Conservation (phyloP, 2,113 vertebrate species). For the Malaclemys terrapin region DNA sequence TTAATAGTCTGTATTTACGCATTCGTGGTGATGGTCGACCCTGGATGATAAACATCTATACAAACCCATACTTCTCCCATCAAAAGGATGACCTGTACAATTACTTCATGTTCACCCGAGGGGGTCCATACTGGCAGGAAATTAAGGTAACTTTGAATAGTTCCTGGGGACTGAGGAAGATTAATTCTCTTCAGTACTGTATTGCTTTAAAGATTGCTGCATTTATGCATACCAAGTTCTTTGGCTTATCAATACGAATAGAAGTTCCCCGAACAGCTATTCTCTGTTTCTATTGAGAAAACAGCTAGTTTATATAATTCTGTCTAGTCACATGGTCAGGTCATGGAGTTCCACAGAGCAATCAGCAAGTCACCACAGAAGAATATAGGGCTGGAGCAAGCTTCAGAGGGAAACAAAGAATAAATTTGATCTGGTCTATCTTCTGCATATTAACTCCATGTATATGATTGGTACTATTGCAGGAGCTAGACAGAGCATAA, state of each 20-base stretch:
- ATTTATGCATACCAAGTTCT: not conserved
- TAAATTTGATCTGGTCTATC: not conserved
- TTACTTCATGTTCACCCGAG: constrained; percentile 95
- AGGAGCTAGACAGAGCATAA: not conserved
- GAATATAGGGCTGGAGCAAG: not conserved
- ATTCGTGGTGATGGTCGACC: constrained; percentile 94
- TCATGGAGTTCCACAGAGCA: not conserved
- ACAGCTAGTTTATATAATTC: too few relatives aligned
- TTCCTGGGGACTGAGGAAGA: not conserved
- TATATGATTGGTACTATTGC: not conserved
- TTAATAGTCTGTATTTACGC: constrained; percentile 91
- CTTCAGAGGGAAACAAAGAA: fast-evolving
- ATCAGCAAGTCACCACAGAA: fast-evolving
- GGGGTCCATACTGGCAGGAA: constrained; percentile 98
- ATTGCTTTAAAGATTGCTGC: not conserved
- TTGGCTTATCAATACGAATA: not conserved
- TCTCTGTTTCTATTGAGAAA: not conserved
- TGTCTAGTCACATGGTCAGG: not conserved
- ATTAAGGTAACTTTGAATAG: constrained; percentile 83
- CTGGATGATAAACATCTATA: constrained; percentile 93
- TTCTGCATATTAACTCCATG: not conserved
- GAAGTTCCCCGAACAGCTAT: not conserved
- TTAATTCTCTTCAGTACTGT: not conserved
- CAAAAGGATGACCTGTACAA: constrained; percentile 90
- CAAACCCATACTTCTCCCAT: constrained; percentile 86